phyloP scores from a whole-genome alignment of 2,888 invertebrate genomes.

The Agelastica alni region DNA sequence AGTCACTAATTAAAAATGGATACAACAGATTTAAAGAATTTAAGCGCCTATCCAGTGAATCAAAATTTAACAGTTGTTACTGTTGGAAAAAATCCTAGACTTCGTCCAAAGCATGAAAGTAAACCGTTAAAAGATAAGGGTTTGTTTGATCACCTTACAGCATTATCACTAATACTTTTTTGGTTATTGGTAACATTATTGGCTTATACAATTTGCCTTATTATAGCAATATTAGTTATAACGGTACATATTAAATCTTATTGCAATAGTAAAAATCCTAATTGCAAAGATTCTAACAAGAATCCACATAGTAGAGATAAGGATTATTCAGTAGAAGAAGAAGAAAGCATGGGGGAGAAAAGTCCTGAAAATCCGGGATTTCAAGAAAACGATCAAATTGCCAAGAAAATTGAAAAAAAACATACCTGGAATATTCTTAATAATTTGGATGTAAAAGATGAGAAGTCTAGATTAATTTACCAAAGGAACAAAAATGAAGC shows the following conservation, averaged over 20 bases:
- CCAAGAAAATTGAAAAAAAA: no score
- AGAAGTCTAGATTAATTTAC: no score
- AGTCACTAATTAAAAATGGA: neutral
- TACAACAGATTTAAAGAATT: neutral
- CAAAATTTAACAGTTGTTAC: neutral
- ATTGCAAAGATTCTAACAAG: no score
- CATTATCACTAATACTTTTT: conserved; percentile 1
- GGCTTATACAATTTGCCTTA: neutral
- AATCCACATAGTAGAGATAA: no score
- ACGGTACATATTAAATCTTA: neutral
- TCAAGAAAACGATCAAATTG: no score
- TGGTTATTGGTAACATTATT: conserved; percentile 8
- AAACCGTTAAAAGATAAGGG: conserved; percentile 1
- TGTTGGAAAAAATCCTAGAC: neutral
- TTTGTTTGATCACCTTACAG: conserved; percentile 2
- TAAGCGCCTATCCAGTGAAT: neutral
- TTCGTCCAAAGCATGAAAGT: neutral
- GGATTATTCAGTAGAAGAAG: no score
- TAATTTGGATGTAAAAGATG: no score
- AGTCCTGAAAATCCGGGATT: no score
- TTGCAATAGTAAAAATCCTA: neutral
- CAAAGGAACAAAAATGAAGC: no score
- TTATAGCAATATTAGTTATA: conserved; percentile 1
- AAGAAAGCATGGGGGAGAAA: no score
- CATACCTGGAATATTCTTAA: no score